Evolutionary conservation across 1,140 invertebrate species (phyloP).

Genomic region (Caligus rogercresseyi): DNA sequence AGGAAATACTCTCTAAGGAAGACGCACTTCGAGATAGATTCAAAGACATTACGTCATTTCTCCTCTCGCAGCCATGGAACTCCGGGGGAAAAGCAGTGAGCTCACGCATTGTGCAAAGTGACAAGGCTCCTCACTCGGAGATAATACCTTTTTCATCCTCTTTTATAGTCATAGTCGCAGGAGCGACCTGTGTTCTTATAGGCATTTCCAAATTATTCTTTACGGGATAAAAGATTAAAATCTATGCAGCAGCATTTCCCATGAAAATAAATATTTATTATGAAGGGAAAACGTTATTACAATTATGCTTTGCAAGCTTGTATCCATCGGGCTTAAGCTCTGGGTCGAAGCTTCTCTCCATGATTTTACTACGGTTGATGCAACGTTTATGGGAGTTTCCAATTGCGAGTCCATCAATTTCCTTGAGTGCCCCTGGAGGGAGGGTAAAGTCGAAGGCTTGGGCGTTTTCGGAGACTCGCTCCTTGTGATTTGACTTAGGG

Average conservation of each 20-base stretch:
- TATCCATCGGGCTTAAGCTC: neutral
- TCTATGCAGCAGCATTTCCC: too few species aligned
- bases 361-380: neutral
- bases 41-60: neutral
- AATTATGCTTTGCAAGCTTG: too few species aligned
- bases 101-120: too few species aligned
- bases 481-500: constrained; percentile 30
- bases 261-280: too few species aligned
- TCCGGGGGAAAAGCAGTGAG: too few species aligned
- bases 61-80: neutral
- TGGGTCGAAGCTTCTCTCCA: neutral
- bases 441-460: constrained; percentile 18
- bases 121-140: too few species aligned
- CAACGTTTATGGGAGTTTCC: neutral
- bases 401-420: neutral
- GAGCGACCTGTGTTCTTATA: too few species aligned
- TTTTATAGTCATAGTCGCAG: too few species aligned
- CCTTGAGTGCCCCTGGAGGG: neutral
- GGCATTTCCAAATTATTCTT: too few species aligned
- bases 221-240: too few species aligned
- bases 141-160: too few species aligned
- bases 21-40: neutral
- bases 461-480: constrained; percentile 27
- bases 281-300: neutral
- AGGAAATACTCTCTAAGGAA: neutral